Evolutionary conservation across 2,888 invertebrate species (phyloP), one percentile per base, ranked within the genome.

Genomic region (Cenopis cana): DNA sequence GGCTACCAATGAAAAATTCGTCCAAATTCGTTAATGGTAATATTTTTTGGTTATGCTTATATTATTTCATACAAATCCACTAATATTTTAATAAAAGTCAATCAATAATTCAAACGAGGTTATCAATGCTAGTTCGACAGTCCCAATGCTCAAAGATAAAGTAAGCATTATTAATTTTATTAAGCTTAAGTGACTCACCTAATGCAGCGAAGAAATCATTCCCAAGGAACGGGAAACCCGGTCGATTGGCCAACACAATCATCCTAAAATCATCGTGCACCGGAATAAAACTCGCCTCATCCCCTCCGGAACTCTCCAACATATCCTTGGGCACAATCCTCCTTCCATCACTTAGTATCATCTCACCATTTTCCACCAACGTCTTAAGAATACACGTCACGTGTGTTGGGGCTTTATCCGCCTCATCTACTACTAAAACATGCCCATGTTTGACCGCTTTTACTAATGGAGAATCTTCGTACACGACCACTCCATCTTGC

Each of bases 391-490:
- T 97, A 85, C 98, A 98, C 0, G 99, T 99, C 0, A 99, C 99
- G 83, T 99, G 98, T 0, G 98, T 98, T 0, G 99, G 99, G 0
- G 99, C 99, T 86, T 99, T 99, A 87, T 99, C 99, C 0, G 99
- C 99, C 87, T 99, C 99, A 81, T 99, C 99, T 0, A 99, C 96
- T 0, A 99, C 98, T 68, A 99, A 94, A 10, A 99, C 96, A 81
- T 98, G 97, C 0, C 99, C 99, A 69, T 94, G 87, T 87, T 97
- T 97, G 0, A 98, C 98, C 0, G 99, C 99, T 80, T 97, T 96
- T 0, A 99, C 98, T 73, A 99, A 87, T 0, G 99, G 98, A 0
- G 99, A 99, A 85, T 99, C 99, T 89, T 99, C 98, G 82, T 98
- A 98, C 0, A 97, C 94, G 0, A 99, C 97, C 33, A 97, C 94